Conservation (phyloP, 1,140 invertebrate species). For the Doryteuthis pealeii region DNA sequence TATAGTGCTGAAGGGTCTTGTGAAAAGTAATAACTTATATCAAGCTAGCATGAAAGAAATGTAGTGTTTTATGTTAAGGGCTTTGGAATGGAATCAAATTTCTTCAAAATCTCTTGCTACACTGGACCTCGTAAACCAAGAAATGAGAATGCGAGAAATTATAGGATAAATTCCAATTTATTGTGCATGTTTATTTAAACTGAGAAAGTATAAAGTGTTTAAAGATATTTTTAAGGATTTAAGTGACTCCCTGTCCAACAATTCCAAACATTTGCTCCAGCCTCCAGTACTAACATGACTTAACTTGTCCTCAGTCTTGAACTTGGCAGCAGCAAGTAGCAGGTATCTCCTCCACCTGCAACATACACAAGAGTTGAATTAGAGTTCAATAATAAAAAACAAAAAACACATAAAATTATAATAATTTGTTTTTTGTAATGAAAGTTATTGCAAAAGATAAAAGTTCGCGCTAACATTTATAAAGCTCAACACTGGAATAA, state of each 20-base stretch:
- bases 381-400: too few relatives aligned
- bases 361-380: too few relatives aligned
- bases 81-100: too few relatives aligned
- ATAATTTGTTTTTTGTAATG: too few relatives aligned
- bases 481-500: too few relatives aligned
- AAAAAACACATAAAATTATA: too few relatives aligned
- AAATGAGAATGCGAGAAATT: conserved; percentile 97
- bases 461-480: too few relatives aligned
- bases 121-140: conserved; percentile 92
- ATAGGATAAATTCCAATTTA: conserved; percentile 94
- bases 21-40: too few relatives aligned
- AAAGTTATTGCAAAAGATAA: too few relatives aligned
- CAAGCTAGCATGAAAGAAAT: too few relatives aligned
- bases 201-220: conserved; percentile 75
- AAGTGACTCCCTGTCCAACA: conserved; percentile 83
- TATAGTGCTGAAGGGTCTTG: too few relatives aligned
- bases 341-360: conserved; percentile 87
- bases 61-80: too few relatives aligned
- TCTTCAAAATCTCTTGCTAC: conserved; percentile 57
- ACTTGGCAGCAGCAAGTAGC: conserved; percentile 97
- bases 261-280: conserved; percentile 94
- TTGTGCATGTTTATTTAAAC: conserved; percentile 92
- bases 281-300: conserved; percentile 98
- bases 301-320: conserved; percentile 93
- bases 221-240: neutral